phyloP scores from a whole-genome alignment of 2,113 vertebrate species.

The Bambusicola thoracicus region DNA sequence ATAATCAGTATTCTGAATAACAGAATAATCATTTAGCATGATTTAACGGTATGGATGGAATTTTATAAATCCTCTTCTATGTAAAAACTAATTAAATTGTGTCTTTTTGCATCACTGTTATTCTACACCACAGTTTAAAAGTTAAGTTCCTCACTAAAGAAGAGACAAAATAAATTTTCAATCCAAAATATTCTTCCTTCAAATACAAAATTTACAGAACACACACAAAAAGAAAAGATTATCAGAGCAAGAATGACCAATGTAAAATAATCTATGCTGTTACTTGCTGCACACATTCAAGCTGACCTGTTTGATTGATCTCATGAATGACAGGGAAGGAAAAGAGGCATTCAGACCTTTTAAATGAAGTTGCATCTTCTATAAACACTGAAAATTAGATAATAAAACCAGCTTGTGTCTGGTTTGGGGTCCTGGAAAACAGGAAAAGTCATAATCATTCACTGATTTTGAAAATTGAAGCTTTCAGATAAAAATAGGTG shows the following conservation, averaged over 20 bases:
- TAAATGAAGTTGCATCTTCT: constrained; percentile 1
- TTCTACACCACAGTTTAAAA: neutral
- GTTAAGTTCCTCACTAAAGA: neutral
- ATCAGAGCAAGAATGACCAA: neutral
- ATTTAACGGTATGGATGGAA: neutral
- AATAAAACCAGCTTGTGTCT: neutral
- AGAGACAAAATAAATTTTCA: neutral
- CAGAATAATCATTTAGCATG: neutral
- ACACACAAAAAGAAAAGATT: neutral
- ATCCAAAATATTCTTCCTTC: neutral
- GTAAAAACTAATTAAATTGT: neutral
- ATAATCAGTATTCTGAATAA: neutral
- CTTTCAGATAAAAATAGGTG: constrained; percentile 22
- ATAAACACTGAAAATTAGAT: constrained; percentile 40
- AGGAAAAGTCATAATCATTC: neutral
- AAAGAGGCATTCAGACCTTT: neutral
- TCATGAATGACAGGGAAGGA: neutral
- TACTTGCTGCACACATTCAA: neutral
- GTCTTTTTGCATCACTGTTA: neutral
- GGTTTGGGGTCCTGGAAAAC: neutral
- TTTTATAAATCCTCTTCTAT: neutral
- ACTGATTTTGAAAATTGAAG: constrained; percentile 21
- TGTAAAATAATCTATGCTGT: neutral
- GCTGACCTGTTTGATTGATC: constrained; percentile 27
- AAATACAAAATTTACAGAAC: neutral